Evolutionary conservation across 2,797 vertebrate species (phyloP), one percentile per base, ranked within the genome.

Genomic region (Eutrigla gurnardus): DNA sequence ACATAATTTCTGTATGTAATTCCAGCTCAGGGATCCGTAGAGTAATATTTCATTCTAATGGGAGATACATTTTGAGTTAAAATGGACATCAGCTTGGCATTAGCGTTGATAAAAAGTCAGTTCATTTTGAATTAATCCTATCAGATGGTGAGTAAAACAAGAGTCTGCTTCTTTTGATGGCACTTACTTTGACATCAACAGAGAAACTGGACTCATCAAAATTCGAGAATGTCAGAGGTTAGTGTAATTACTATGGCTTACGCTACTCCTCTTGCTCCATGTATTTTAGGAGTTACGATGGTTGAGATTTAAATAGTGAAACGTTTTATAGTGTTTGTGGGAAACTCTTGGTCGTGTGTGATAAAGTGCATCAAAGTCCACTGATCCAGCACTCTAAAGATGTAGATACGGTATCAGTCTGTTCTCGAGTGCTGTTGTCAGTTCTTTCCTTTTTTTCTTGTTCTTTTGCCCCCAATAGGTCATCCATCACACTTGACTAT

Each of bases 401-500:
- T 57, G 5, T 6, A 46, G 60, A 65, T 68, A 8, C 47, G 32
- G 33, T 14, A 43, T 40, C 43, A 18, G 17, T 66, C 14, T 40
- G 35, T 39, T 57, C 12, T 12, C 53, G 25, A 72, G 36, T 61
- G 39, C 57, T 61, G 60, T 65, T 11, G 50, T 75, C 10, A 61
- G 25, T 77, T 65, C 60, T 3, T 33, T 63, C 46, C 10, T 35
- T 53, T 35, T 37, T 64, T 14, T 13, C 5, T 14, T 66, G 47
- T 77, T 70, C 40, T 18, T 25, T 54, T 62, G 0, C 40, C 17
- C 10, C 42, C 10, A 43, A 37, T 45, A 39, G 66, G 68, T 71
- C 52, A 75, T 84, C 72, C 11, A 67, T 84, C 75, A 76, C 59
- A 61, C 66, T 75, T 73, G 47, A 64, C 53, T 71, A 43, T 75